Evolutionary conservation across 2,888 invertebrate species (phyloP).

Genomic region (Drosophila niveifrons): DNA sequence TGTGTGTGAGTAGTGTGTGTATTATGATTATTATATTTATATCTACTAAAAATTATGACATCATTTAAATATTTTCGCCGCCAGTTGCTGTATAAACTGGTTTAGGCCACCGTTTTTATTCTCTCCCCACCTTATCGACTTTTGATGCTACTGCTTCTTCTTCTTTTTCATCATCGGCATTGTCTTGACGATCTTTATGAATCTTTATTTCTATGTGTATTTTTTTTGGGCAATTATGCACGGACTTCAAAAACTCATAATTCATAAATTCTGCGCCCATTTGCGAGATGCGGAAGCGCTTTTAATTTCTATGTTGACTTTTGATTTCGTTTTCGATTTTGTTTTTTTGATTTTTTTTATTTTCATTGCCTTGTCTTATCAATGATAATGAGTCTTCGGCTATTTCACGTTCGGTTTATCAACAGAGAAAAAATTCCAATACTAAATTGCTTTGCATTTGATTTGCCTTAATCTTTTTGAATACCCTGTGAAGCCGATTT

Average conservation of each 20-base stretch:
- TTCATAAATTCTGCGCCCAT: conserved; percentile 75
- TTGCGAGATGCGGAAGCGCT: conserved; percentile 73
- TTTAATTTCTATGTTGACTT: conserved; percentile 53
- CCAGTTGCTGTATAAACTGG: conserved; percentile 69
- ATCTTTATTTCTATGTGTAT: conserved; percentile 37
- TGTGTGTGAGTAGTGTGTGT: conserved; percentile 56
- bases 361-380: conserved; percentile 61
- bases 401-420: conserved; percentile 31
- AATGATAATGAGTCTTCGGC: conserved; percentile 29
- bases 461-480: conserved; percentile 22
- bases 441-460: conserved; percentile 35
- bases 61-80: conserved; percentile 81
- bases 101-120: conserved; percentile 67
- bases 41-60: conserved; percentile 78
- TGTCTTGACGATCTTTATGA: conserved; percentile 30
- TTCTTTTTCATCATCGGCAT: conserved; percentile 19
- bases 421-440: conserved; percentile 10
- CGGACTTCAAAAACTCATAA: conserved; percentile 67
- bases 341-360: conserved; percentile 18
- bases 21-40: conserved; percentile 76
- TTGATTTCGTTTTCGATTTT: conserved; percentile 35
- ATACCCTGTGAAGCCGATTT: conserved; percentile 4
- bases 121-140: background rate
- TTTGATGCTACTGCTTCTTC: conserved; percentile 5
- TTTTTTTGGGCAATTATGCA: conserved; percentile 65